Evolutionary conservation across 1,140 invertebrate species (phyloP), one percentile per base, ranked within the genome.

Genomic region (Philotrypesis tridentata): DNA sequence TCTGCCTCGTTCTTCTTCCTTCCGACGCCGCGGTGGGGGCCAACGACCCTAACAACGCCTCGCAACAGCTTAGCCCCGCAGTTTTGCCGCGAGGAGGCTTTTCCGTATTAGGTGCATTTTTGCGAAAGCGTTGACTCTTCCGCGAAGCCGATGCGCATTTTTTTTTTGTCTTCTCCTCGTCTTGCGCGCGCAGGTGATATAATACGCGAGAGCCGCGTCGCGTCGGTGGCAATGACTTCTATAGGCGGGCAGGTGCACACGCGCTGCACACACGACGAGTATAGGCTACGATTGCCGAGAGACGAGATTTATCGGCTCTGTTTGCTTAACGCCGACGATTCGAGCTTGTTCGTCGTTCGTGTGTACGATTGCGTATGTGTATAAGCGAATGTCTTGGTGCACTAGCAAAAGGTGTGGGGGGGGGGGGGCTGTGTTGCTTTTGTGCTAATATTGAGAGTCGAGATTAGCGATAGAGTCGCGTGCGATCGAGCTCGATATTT

Each of bases 11-110:
- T 65, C 71, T 76, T 77, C 80, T 74, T 77, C 33, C 31, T 82
- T 71, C 40, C 43, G 23, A 75, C 5, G n/a, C 40, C 43, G 23
- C 27, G 5, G n/a, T 2, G 29, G 73, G 73, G 89, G 90, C 84
- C 88, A 90, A 89, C 85, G 89, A 87, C 87, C 88, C 63, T 61
- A 76, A 6, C n/a, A n/a, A 40, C 1, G 5, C 3, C 21, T 14
- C 21, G 74, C 37, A 25, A 76, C 17, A 48, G 83, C 81, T 82
- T 81, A 80, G 80, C 70, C 72, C 73, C 63, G 80, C 65, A 74
- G 17, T 81, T 76, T 81, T 73, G 55, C 76, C 9, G 33, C 33
- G n/a, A 37, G 33, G 9, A 3, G 37, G n/a, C 37, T 80, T 80
- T 80, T 80, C 79, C 73, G 71, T 71, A 70, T 72, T 81, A 37